Evolutionary conservation across 2,888 invertebrate species (phyloP).

Genomic region (Lasioglossum leucozonium): DNA sequence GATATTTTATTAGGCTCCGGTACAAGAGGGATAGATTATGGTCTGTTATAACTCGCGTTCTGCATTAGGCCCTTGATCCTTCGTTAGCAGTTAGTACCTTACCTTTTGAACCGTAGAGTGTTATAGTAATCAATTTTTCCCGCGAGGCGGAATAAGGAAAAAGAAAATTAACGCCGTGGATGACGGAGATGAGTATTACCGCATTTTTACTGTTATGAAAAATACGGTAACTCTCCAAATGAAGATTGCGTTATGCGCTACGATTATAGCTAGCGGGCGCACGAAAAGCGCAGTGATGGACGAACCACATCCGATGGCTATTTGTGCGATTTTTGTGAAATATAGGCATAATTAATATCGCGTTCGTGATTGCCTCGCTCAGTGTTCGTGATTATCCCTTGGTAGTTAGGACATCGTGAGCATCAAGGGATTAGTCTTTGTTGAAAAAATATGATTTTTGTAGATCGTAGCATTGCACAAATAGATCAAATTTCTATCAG

Average conservation of each 20-base stretch:
- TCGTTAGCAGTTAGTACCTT: background rate
- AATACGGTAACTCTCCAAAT: background rate
- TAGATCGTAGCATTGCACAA: background rate
- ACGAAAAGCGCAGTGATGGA: background rate
- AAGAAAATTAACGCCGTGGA: background rate
- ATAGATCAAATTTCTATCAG: background rate
- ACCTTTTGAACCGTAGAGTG: background rate
- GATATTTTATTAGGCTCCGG: background rate
- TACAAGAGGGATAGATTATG: background rate
- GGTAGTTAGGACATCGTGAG: background rate
- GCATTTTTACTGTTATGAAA: background rate
- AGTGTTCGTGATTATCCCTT: background rate
- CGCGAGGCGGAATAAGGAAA: background rate
- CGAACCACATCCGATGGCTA: background rate
- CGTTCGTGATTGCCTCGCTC: background rate
- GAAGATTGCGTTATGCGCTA: background rate
- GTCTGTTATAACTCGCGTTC: background rate
- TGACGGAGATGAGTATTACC: background rate
- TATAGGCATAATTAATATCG: background rate
- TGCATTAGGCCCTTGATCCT: background rate
- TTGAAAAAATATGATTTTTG: background rate
- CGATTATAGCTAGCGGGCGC: background rate
- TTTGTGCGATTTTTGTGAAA: background rate
- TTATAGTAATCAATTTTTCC: background rate
- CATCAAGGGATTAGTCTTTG: background rate